Percentiles rank a stretch among this genome's conserved stretches.
Evolutionary conservation across 2,888 invertebrate species (phyloP).

Genomic region (Ypsolopha sequella): DNA sequence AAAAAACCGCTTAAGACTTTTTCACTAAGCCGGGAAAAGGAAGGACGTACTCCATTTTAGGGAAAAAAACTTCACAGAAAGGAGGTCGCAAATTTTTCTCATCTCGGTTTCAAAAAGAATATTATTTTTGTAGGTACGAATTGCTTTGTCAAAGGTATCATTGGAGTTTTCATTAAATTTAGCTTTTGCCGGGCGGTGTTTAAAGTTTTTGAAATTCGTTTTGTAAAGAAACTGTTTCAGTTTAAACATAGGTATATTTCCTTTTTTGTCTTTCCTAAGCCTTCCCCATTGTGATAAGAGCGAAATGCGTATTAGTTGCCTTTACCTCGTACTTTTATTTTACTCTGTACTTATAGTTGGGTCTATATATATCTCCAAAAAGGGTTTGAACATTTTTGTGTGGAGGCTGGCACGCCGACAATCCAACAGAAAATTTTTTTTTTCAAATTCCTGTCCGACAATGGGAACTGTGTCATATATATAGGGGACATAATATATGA

Average conservation of each 20-base stretch:
- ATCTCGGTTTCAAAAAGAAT: neutral
- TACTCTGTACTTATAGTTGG: too few relatives aligned
- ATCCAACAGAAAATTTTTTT: too few relatives aligned
- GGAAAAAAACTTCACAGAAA: neutral
- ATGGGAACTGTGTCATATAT: too few relatives aligned
- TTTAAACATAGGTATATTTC: neutral
- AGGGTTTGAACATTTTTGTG: too few relatives aligned
- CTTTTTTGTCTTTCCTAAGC: too few relatives aligned
- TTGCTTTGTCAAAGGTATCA: neutral
- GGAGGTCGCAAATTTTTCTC: neutral
- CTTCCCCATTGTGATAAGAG: too few relatives aligned
- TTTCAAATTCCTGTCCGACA: too few relatives aligned
- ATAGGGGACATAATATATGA: too few relatives aligned
- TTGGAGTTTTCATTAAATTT: neutral
- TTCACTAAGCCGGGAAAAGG: conserved; percentile 10
- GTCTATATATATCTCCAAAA: too few relatives aligned
- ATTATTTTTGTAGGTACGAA: neutral
- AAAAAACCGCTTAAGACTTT: conserved; percentile 21
- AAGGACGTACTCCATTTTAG: conserved; percentile 13
- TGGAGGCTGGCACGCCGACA: too few relatives aligned
- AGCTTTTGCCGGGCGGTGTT: neutral
- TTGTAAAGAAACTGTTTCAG: neutral
- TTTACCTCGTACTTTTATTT: too few relatives aligned
- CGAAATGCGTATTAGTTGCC: too few relatives aligned
- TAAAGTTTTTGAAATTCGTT: neutral